These are phyloP conservation scores for Neodiprion lecontei DNA, from an alignment of 1,140 invertebrate genomes.

Conservation along the genomic window DNA sequence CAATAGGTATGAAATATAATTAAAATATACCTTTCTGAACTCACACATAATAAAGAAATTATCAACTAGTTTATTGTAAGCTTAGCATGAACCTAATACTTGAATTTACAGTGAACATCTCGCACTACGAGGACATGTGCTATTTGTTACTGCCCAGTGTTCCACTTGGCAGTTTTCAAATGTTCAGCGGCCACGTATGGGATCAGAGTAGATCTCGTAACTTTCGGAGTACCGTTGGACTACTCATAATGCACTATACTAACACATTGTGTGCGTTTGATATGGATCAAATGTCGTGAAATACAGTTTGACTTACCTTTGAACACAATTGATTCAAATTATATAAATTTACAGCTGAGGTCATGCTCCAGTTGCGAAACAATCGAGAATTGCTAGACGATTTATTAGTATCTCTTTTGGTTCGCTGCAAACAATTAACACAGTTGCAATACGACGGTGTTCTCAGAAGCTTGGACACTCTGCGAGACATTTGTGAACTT, in stretches of 20 bases:
- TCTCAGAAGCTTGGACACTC: constrained; percentile 52
- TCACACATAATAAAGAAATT: background rate
- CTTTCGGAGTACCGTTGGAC: constrained; percentile 53
- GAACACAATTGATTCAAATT: background rate
- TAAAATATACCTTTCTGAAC: background rate
- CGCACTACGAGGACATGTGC: constrained; percentile 57
- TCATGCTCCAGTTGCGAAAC: constrained; percentile 56
- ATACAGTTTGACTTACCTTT: background rate
- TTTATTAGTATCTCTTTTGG: constrained; percentile 52
- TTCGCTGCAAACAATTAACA: constrained; percentile 50
- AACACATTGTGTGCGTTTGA: constrained; percentile 50
- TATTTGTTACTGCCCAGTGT: constrained; percentile 54
- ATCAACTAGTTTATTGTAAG: background rate
- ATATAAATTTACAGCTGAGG: constrained; percentile 43
- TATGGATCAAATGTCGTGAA: background rate
- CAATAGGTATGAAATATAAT: constrained; percentile 44
- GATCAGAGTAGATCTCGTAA: constrained; percentile 59
- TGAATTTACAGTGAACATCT: constrained; percentile 52
- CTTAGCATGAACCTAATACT: constrained; percentile 17
- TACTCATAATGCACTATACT: constrained; percentile 55
- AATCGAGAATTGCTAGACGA: constrained; percentile 59
- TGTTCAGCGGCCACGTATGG: constrained; percentile 58
- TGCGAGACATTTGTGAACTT: constrained; percentile 55
- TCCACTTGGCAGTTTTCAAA: constrained; percentile 54
- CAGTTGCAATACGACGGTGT: constrained; percentile 59